These are phyloP conservation scores for Galbula dea DNA, from an alignment of 2,113 vertebrate genomes.

Conservation along the genomic window DNA sequence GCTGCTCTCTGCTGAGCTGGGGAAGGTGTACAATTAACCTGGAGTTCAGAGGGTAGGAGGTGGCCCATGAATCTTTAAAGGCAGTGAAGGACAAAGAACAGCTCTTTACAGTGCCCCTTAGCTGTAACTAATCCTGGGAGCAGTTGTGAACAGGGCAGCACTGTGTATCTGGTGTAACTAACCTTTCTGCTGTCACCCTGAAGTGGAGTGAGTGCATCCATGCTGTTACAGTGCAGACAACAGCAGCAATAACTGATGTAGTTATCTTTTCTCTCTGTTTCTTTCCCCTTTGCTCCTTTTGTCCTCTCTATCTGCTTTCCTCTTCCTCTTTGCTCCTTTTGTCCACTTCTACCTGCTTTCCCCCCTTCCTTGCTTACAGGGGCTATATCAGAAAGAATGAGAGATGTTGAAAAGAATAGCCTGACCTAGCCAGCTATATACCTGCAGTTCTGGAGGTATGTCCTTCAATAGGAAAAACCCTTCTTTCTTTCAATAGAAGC, in stretches of 20 bases:
- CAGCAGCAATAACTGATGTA: not conserved
- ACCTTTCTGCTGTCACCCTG: not conserved
- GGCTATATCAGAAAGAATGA: not conserved
- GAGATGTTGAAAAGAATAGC: not conserved
- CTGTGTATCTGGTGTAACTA: not conserved
- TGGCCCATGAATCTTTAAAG: not conserved
- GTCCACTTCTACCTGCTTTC: not conserved
- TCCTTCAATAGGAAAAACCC: not conserved
- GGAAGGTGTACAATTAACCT: not conserved
- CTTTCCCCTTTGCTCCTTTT: not conserved
- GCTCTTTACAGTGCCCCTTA: not conserved
- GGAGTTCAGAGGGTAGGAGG: not conserved
- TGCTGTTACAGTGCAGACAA: not conserved
- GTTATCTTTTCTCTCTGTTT: not conserved
- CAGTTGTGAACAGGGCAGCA: not conserved
- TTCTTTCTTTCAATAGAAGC: rapidly evolving
- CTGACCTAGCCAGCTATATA: not conserved
- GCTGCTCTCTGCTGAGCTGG: rapidly evolving
- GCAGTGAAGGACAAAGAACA: not conserved
- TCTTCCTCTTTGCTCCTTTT: not conserved
- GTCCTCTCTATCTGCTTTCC: not conserved
- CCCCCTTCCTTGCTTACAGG: not conserved
- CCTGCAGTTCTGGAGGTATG: slow-evolving; percentile 15
- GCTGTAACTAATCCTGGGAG: not conserved
- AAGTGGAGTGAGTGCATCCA: not conserved